A percentile compares a stretch with the other conserved stretches of the same genome.
Evolutionary conservation across 2,797 vertebrate genomes (phyloP).

Genomic region (Neosalanx taihuensis): DNA sequence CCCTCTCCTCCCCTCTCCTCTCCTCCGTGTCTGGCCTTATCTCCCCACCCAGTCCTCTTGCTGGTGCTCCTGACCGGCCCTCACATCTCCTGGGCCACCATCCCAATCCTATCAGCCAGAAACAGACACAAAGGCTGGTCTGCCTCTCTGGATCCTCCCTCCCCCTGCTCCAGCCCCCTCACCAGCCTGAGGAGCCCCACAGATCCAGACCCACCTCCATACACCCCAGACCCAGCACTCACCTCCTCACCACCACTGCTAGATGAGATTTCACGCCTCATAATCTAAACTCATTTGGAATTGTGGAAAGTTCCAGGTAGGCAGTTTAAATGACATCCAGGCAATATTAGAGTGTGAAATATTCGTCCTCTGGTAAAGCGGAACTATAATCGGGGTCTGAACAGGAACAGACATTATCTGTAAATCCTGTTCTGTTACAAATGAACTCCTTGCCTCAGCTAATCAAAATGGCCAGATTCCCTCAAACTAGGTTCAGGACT

Average conservation of each 20-base stretch:
- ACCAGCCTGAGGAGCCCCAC: slow-evolving; percentile 24
- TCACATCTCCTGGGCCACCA: slow-evolving; percentile 14
- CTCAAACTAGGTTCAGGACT: too few relatives aligned
- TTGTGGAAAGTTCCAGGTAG: slow-evolving; percentile 31
- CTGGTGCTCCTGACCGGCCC: slow-evolving; percentile 1
- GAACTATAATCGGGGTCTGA: slow-evolving; percentile 37
- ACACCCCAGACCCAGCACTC: slow-evolving; percentile 33
- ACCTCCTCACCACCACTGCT: slow-evolving; percentile 47
- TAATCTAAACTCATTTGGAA: slow-evolving; percentile 55
- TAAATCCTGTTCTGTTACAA: slow-evolving; percentile 47
- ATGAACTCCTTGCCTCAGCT: slow-evolving; percentile 44
- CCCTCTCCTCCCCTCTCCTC: slow-evolving; percentile 11
- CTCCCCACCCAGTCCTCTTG: slow-evolving; percentile 18
- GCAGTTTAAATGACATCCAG: slow-evolving; percentile 34
- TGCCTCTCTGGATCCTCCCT: slow-evolving; percentile 17
- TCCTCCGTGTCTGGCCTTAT: slow-evolving; percentile 30
- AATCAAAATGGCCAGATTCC: slow-evolving; percentile 29
- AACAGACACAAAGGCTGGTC: slow-evolving; percentile 49
- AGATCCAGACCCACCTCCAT: too few relatives aligned
- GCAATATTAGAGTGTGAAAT: slow-evolving; percentile 55
- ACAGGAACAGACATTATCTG: slow-evolving; percentile 28
- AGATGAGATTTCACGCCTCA: slow-evolving; percentile 37
- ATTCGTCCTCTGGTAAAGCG: slow-evolving; percentile 43
- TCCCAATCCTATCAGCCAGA: slow-evolving; percentile 52
- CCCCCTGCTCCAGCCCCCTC: background rate